phyloP scores from a whole-genome alignment of 2,113 vertebrate species.

The Dendrocopos noguchii region DNA sequence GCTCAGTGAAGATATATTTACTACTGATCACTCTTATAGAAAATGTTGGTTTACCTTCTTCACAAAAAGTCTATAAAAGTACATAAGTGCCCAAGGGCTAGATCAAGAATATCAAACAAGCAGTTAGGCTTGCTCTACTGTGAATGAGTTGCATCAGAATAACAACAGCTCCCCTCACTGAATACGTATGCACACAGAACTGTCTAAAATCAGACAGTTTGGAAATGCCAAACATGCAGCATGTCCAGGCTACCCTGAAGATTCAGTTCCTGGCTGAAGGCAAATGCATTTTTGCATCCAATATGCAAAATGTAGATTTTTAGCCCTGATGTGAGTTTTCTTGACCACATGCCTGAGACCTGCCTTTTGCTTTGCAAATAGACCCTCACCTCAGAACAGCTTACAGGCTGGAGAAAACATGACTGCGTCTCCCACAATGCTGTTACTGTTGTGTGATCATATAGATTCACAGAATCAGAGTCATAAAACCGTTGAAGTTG shows the following conservation, averaged over 20 bases:
- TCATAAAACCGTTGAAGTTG: too few relatives aligned
- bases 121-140: neutral
- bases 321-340: neutral
- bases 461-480: too few relatives aligned
- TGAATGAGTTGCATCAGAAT: neutral
- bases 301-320: neutral
- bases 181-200: neutral
- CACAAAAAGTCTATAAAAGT: neutral
- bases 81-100: neutral
- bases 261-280: neutral
- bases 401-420: neutral
- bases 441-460: neutral
- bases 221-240: neutral
- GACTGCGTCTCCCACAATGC: neutral
- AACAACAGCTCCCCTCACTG: neutral
- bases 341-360: neutral
- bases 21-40: neutral
- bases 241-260: neutral
- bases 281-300: neutral
- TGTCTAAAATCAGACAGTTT: neutral
- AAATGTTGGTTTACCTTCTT: neutral
- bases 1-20: neutral
- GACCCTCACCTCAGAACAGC: neutral
- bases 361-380: neutral
- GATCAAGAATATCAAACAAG: neutral